A percentile compares a stretch with the other conserved stretches of the same genome.
phyloP scores from a whole-genome alignment of 2,797 vertebrate species.

The Sphenopsis melanotis region DNA sequence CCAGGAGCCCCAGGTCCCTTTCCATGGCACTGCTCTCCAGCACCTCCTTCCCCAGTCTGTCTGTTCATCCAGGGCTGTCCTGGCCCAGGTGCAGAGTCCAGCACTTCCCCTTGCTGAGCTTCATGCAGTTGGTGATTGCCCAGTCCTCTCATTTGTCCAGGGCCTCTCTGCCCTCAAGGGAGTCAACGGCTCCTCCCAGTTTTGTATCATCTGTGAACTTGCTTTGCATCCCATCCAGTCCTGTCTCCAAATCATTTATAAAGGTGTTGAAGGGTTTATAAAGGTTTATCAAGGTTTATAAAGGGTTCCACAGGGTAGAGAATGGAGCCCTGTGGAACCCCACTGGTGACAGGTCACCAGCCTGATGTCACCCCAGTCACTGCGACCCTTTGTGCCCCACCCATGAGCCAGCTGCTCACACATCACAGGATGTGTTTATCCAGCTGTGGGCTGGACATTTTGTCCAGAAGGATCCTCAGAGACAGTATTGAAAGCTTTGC shows the following conservation, averaged over 20 bases:
- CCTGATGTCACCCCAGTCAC: background rate
- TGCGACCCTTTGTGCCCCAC: background rate
- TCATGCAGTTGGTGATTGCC: background rate
- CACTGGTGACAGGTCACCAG: background rate
- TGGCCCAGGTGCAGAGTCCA: background rate
- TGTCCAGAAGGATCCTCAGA: background rate
- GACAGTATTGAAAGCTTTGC: background rate
- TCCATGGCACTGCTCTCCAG: accelerated
- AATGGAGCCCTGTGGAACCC: background rate
- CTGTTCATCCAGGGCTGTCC: background rate
- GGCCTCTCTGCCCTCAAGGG: background rate
- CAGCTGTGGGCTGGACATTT: background rate
- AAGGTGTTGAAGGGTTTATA: background rate
- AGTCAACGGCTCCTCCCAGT: background rate
- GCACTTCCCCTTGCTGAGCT: accelerated
- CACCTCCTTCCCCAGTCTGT: background rate
- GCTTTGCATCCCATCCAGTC: too few relatives aligned
- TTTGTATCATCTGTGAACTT: background rate
- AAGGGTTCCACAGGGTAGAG: background rate
- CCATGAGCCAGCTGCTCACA: background rate
- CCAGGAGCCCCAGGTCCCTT: accelerated
- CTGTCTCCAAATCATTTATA: background rate
- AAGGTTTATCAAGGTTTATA: too few relatives aligned
- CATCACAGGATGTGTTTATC: background rate
- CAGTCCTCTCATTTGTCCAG: background rate